phyloP scores from a whole-genome alignment of 2,797 vertebrate species.

The Ceryle rudis region DNA sequence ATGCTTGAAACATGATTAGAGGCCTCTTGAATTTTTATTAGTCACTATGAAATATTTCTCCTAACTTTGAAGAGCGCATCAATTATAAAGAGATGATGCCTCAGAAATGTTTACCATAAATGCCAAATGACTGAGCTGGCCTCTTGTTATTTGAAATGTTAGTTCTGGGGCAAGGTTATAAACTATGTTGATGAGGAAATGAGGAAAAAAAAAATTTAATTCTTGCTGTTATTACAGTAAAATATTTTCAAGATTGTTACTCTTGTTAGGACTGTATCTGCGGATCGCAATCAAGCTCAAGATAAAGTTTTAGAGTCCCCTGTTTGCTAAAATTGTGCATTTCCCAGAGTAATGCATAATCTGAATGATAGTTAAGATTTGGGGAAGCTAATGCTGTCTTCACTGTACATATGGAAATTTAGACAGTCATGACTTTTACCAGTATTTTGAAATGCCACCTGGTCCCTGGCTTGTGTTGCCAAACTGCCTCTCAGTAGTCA shows the following conservation, averaged over 20 bases:
- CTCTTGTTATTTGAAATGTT: conserved; percentile 18
- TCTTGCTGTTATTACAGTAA: neutral
- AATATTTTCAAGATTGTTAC: neutral
- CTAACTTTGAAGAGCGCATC: conserved; percentile 32
- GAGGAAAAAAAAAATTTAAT: neutral
- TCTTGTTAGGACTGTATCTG: neutral
- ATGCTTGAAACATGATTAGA: conserved; percentile 21
- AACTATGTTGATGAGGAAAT: neutral
- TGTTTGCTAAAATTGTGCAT: neutral
- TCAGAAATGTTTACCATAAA: conserved; percentile 28
- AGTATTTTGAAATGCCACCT: neutral
- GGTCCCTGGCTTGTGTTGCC: neutral
- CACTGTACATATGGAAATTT: neutral
- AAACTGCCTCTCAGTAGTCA: neutral
- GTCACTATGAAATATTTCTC: conserved; percentile 40
- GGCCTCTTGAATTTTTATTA: conserved; percentile 33
- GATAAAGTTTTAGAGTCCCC: neutral
- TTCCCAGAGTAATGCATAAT: neutral
- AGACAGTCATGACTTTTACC: neutral
- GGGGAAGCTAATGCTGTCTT: neutral
- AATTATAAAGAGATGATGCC: conserved; percentile 22
- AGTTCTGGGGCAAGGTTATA: neutral
- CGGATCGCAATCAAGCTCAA: neutral
- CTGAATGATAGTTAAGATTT: neutral
- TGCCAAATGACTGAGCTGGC: neutral